Evolutionary conservation across 2,888 invertebrate genomes (phyloP).

Genomic region (Leptopilina drosophilae): DNA sequence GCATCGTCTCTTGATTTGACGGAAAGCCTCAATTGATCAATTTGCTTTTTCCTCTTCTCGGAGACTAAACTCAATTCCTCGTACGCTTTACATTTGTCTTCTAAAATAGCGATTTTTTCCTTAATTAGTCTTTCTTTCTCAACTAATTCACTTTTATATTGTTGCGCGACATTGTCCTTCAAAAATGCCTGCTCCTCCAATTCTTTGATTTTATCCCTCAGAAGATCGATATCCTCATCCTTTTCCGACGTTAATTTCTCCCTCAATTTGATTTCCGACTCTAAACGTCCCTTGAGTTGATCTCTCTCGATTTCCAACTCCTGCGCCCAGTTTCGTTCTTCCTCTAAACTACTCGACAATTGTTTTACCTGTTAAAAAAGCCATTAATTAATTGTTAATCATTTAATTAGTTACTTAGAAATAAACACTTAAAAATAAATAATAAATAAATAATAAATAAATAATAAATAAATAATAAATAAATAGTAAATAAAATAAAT

Average conservation of each 20-base stretch:
- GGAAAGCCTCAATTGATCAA: conserved; percentile 75
- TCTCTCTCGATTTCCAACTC: conserved; percentile 72
- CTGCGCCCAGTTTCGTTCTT: conserved; percentile 72
- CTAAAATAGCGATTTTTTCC: conserved; percentile 67
- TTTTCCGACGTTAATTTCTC: conserved; percentile 65
- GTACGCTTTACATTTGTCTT: conserved; percentile 68
- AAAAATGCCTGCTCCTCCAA: conserved; percentile 71
- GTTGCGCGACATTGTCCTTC: conserved; percentile 70
- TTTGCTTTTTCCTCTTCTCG: conserved; percentile 77
- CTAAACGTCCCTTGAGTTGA: conserved; percentile 67
- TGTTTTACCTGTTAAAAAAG: conserved; percentile 65
- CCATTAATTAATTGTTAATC: no score
- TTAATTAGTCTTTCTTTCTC: conserved; percentile 70
- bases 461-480: no score
- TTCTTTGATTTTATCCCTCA: conserved; percentile 67
- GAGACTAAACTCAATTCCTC: conserved; percentile 69
- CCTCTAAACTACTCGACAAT: conserved; percentile 68
- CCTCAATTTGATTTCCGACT: conserved; percentile 63
- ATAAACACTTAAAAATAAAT: no score
- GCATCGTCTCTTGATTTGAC: conserved; percentile 76
- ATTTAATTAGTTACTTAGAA: no score
- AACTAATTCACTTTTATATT: conserved; percentile 67
- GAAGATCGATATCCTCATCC: conserved; percentile 64
- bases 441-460: neutral
- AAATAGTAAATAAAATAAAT: neutral